Percentiles rank a stretch among this genome's conserved stretches.
Conservation (phyloP, 2,797 vertebrate genomes). For the Sternarchorhynchus goeldii region DNA sequence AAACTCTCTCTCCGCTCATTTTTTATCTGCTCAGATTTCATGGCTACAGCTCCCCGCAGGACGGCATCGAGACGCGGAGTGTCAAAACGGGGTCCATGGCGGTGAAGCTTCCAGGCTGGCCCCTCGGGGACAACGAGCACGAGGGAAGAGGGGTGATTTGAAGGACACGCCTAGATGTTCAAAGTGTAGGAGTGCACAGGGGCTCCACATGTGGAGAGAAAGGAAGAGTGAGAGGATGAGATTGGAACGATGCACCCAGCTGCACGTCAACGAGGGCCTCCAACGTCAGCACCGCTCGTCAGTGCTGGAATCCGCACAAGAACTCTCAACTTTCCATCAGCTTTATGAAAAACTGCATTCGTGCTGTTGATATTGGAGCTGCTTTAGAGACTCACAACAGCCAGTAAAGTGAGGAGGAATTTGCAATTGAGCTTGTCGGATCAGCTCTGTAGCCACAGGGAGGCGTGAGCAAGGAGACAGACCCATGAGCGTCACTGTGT, state of each 20-base stretch:
- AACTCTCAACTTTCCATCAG: conserved; percentile 59
- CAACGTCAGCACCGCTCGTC: conserved; percentile 65
- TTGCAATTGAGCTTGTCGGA: conserved; percentile 34
- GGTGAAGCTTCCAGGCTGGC: neutral
- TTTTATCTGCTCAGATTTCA: conserved; percentile 28
- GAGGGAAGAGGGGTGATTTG: neutral
- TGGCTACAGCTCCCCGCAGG: conserved; percentile 20
- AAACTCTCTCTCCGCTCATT: conserved; percentile 21
- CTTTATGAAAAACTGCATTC: conserved; percentile 58
- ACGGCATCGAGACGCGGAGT: conserved; percentile 10
- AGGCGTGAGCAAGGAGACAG: neutral
- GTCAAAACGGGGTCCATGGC: too few relatives aligned
- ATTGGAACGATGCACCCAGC: conserved; percentile 25
- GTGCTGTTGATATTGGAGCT: conserved; percentile 64
- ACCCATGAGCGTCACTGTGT: neutral
- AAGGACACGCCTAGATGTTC: neutral
- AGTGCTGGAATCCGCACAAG: conserved; percentile 53
- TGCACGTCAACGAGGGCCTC: conserved; percentile 54
- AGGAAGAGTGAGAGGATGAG: neutral
- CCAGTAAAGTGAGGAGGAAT: conserved; percentile 60
- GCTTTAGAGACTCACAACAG: conserved; percentile 58
- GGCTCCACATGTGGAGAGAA: conserved; percentile 14
- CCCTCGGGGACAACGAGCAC: neutral
- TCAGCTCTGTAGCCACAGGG: conserved; percentile 9
- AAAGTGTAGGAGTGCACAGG: neutral